Percentiles rank a stretch among this genome's conserved stretches.
phyloP scores from a whole-genome alignment of 2,113 vertebrate genomes.

The Dipodomys stephensi region DNA sequence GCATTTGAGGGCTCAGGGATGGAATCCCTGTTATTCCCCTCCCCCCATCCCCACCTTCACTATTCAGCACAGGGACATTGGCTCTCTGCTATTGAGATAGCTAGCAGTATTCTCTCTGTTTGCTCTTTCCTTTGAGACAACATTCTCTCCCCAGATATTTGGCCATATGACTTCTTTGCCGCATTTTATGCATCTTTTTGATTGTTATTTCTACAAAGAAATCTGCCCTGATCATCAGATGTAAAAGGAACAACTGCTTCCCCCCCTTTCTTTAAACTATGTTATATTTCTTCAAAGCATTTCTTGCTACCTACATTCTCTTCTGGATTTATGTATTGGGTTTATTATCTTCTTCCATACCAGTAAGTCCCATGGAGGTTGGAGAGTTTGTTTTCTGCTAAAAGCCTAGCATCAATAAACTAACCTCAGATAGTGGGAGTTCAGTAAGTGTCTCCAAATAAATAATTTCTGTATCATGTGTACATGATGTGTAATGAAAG shows the following conservation, averaged over 20 bases:
- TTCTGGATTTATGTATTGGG: not conserved
- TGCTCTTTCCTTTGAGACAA: not conserved
- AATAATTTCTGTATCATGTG: not conserved
- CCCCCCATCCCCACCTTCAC: not conserved
- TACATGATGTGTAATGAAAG: no score
- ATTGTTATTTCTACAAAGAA: not conserved
- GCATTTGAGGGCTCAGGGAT: no score
- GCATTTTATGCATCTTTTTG: not conserved
- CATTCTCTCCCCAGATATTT: not conserved
- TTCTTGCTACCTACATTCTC: not conserved
- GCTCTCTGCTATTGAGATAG: not conserved
- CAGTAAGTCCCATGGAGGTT: not conserved
- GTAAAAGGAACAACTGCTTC: not conserved
- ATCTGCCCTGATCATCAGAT: not conserved
- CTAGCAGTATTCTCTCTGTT: no score
- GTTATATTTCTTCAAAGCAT: not conserved
- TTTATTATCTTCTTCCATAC: not conserved
- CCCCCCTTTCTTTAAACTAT: not conserved
- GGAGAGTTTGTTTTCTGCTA: not conserved
- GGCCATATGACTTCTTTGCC: not conserved
- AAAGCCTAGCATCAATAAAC: not conserved
- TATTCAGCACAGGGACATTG: not conserved
- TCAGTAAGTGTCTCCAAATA: not conserved
- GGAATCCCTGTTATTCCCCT: not conserved
- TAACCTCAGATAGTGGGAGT: rapidly evolving